These are phyloP conservation scores for Entomobrya proxima DNA, from an alignment of 2,888 invertebrate genomes.

Conservation along the genomic window DNA sequence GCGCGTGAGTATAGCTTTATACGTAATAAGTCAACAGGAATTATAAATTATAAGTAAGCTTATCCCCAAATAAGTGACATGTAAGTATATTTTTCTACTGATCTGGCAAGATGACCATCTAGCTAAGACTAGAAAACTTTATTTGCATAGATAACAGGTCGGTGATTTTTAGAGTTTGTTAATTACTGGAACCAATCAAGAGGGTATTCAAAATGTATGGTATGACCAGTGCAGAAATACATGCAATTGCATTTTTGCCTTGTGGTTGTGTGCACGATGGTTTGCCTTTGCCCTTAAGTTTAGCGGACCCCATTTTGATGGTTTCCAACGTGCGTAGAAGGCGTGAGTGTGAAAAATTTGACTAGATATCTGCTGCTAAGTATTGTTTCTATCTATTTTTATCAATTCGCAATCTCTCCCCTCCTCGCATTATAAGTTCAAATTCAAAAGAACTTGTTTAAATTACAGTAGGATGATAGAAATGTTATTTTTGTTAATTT, in stretches of 20 bases:
- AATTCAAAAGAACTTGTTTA: conserved; percentile 10
- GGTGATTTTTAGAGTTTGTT: not conserved
- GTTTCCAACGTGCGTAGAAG: too few species aligned
- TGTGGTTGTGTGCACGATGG: too few species aligned
- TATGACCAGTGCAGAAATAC: not conserved
- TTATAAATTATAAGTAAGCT: too few species aligned
- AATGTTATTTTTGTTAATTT: not conserved
- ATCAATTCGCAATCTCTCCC: not conserved
- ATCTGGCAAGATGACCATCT: conserved; percentile 1
- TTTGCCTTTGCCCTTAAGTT: too few species aligned
- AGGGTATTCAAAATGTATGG: not conserved
- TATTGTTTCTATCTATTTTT: not conserved
- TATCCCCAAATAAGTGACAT: too few species aligned
- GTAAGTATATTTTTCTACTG: not conserved
- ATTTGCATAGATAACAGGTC: not conserved
- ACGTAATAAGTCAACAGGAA: too few species aligned
- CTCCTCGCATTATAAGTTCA: conserved; percentile 7
- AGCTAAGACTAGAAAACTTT: too few species aligned
- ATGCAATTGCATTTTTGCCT: too few species aligned
- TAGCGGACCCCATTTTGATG: too few species aligned
- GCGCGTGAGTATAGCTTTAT: too few species aligned
- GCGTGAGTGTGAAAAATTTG: too few species aligned
- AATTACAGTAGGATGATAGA: not conserved
- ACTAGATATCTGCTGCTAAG: too few species aligned
- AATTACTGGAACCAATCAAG: conserved; percentile 8